phyloP scores from a whole-genome alignment of 1,140 invertebrate species.

The Elymnias hypermnestra region DNA sequence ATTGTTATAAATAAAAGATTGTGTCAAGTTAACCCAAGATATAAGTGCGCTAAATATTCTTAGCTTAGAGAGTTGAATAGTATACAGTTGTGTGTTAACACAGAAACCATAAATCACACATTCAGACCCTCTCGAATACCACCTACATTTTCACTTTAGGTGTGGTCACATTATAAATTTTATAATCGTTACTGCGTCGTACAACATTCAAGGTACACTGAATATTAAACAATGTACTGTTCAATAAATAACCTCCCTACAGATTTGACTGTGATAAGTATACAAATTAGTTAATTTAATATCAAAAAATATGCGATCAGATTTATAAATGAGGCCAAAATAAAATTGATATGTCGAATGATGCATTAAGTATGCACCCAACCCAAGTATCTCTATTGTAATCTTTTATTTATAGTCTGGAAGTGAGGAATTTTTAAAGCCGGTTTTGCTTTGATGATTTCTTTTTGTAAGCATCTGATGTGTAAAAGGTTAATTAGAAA shows the following conservation, averaged over 20 bases:
- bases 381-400: no score
- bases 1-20: no score
- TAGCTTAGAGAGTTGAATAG: background rate
- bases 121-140: background rate
- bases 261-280: background rate
- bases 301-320: background rate
- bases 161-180: constrained; percentile 5
- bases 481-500: background rate
- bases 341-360: background rate
- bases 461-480: background rate
- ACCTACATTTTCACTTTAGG: constrained; percentile 1
- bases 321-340: background rate
- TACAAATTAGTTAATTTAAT: background rate
- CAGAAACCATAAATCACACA: no score
- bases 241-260: background rate
- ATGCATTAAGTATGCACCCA: background rate
- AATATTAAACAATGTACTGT: background rate
- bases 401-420: no score
- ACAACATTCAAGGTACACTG: background rate
- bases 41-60: background rate
- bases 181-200: constrained; percentile 1
- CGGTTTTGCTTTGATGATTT: no score
- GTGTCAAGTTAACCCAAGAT: no score
- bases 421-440: no score
- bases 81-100: no score